Conservation (phyloP, 2,888 invertebrate genomes). For the Clusia tigrina region DNA sequence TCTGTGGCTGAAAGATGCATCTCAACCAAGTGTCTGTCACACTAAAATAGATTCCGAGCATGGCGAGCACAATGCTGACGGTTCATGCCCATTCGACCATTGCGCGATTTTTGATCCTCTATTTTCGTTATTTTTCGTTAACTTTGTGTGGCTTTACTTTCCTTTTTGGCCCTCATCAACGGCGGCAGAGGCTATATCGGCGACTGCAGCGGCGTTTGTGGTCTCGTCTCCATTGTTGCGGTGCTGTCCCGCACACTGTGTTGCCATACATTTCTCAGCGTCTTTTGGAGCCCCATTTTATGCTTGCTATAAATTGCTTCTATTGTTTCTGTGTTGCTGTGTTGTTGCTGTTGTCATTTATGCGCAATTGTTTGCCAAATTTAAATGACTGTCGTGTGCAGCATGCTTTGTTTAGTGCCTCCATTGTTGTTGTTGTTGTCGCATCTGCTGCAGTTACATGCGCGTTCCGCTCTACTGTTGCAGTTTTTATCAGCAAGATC, state of each 20-base stretch:
- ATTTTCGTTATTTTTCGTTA: no score
- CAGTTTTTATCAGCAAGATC: no score
- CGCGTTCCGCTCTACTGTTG: no score
- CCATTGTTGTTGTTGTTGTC: background rate
- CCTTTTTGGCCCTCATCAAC: background rate
- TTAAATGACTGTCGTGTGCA: background rate
- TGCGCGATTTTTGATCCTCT: no score
- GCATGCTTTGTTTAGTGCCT: background rate
- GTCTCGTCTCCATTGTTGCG: no score
- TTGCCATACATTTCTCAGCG: background rate
- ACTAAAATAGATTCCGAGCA: no score
- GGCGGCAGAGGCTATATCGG: background rate
- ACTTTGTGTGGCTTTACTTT: background rate
- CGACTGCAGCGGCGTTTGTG: background rate
- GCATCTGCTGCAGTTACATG: background rate
- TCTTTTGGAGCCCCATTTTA: no score
- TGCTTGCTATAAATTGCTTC: no score
- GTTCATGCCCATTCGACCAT: no score
- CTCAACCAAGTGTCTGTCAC: no score
- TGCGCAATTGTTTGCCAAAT: slow-evolving; percentile 4
- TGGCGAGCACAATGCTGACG: no score
- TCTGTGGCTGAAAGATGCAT: no score
- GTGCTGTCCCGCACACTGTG: background rate
- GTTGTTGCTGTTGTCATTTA: background rate
- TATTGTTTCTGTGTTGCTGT: background rate